Evolutionary conservation across 2,113 vertebrate species (phyloP), one percentile per base, ranked within the genome.

Genomic region (Cairina moschata): DNA sequence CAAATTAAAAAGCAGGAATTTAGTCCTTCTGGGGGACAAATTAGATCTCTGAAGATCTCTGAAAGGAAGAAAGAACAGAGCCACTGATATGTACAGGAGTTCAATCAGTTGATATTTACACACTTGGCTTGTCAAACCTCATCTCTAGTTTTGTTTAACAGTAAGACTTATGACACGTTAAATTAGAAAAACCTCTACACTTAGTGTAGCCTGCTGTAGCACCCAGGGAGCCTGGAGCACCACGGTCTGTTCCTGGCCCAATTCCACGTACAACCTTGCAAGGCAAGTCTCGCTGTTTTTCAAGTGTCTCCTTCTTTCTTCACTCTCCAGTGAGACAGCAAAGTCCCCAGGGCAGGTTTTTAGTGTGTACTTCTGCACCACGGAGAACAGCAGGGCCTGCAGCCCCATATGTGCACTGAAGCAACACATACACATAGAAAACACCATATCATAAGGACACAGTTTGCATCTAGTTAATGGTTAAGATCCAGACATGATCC

Each of bases 81-180:
- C 8, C 50, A 32, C 23, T 23, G 60, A 29, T 31, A 73, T 0
- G 17, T 58, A 62, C 31, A 59, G 52, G 34, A 93, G 29, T 55
- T 88, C 31, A 73, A 7, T 66, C 40, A 58, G 26, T 36, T 83
- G 55, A 23, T 83, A 81, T 65, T 89, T 81, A 93, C 36, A 72
- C n/a, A 69, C 6, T 8, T 16, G 10, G 11, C 29, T 83, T 42
- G 14, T 86, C 65, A 88, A 95, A 72, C 17, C 62, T 54, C 0
- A 81, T 54, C 38, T 81, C 58, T n/a, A 48, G 8, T 65, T 94
- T 81, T 58, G 29, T 62, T 93, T 44, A 90, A 71, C 58, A 59
- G 3, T 13, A 90, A 80, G 65, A 78, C 28, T 85, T 74, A 31
- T 2, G 22, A 86, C 59, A 90, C 29, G 71, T 46, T 60, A 86